A percentile compares a stretch with the other conserved stretches of the same genome.
Conservation (phyloP, 2,888 invertebrate species). For the Podabrus alpinus region DNA sequence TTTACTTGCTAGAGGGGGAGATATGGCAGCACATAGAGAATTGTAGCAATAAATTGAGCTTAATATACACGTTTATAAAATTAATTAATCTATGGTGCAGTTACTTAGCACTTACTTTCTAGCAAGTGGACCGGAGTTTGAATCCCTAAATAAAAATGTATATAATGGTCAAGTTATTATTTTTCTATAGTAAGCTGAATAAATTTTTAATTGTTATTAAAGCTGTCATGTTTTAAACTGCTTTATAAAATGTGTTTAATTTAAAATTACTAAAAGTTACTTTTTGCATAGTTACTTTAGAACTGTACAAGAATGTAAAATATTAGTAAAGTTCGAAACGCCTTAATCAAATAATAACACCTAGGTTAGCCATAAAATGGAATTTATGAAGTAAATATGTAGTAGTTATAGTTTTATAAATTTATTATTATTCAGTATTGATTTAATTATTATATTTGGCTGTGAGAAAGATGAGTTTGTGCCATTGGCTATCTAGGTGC, state of each 20-base stretch:
- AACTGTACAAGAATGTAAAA: slow-evolving; percentile 6
- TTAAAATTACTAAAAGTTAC: not conserved
- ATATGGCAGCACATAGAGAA: not conserved
- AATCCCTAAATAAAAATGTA: not conserved
- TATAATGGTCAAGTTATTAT: not conserved
- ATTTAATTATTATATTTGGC: slow-evolving; percentile 51
- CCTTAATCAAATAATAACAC: slow-evolving; percentile 44
- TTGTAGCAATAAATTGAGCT: not conserved
- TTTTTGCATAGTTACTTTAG: not conserved
- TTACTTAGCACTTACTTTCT: not conserved
- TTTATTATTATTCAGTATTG: slow-evolving; percentile 47
- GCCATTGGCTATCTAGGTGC: slow-evolving; percentile 56
- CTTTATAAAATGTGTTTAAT: not conserved
- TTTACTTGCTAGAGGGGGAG: not conserved
- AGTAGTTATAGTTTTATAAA: slow-evolving; percentile 40
- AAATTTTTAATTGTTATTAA: not conserved
- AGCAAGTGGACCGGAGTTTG: not conserved
- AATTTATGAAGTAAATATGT: slow-evolving; percentile 22
- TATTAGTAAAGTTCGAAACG: slow-evolving; percentile 22
- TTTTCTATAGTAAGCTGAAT: not conserved
- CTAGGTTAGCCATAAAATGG: slow-evolving; percentile 46
- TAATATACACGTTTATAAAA: not conserved
- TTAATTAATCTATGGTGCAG: not conserved
- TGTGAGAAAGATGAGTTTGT: slow-evolving; percentile 56
- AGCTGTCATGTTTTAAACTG: not conserved